These are phyloP conservation scores for Sminthurides aquaticus DNA, from an alignment of 2,888 invertebrate genomes.

Conservation along the genomic window DNA sequence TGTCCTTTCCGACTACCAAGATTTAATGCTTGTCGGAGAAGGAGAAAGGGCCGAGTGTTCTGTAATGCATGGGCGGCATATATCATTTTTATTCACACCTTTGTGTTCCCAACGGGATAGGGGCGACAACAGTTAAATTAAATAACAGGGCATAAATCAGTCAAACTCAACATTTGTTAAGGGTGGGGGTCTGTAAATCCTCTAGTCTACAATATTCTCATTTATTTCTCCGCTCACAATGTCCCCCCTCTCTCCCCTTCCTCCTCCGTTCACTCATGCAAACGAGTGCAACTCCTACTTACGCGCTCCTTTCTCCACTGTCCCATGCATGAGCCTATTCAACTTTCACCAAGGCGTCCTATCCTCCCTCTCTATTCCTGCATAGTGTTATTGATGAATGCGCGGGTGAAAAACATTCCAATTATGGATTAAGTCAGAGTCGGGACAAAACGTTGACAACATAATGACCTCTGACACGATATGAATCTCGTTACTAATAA, in stretches of 20 bases:
- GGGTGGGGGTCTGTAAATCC: neutral
- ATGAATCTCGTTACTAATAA: neutral
- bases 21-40: neutral
- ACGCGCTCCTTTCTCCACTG: no score
- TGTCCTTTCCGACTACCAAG: neutral
- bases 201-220: neutral
- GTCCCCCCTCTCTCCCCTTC: neutral
- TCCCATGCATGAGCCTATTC: no score
- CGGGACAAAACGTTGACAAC: neutral
- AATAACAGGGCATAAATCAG: neutral
- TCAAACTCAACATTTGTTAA: neutral
- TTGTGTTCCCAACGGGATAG: neutral
- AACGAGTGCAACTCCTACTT: no score
- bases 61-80: neutral
- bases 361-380: no score
- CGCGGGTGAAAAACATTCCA: neutral
- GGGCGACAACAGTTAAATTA: neutral
- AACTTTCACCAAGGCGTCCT: no score
- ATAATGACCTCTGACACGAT: slow-evolving; percentile 8
- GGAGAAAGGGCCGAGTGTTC: neutral
- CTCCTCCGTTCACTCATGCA: neutral
- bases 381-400: neutral
- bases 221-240: neutral
- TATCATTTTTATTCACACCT: neutral
- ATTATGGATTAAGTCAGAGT: neutral